phyloP scores from a whole-genome alignment of 2,113 vertebrate species.

The Cettia cetti region DNA sequence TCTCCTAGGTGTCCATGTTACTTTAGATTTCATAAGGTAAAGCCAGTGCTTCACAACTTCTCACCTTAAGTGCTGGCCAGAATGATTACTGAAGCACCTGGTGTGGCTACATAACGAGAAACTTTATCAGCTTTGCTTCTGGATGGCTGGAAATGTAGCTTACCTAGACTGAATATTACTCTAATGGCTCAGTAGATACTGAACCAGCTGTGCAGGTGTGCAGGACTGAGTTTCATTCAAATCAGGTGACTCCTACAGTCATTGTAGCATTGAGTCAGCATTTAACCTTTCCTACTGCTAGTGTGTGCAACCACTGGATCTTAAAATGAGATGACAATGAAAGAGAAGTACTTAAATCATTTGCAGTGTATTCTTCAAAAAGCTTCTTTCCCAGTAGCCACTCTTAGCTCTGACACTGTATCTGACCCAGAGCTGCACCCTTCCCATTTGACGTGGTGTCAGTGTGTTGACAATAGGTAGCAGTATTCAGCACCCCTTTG shows the following conservation, averaged over 20 bases:
- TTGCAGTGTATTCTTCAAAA: background rate
- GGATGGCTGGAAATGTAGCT: background rate
- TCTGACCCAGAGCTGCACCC: background rate
- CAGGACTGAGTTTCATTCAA: background rate
- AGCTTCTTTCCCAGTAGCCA: background rate
- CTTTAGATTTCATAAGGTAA: background rate
- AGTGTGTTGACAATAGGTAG: background rate
- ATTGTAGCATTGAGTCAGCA: background rate
- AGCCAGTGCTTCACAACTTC: background rate
- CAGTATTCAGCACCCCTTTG: background rate
- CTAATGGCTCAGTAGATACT: background rate
- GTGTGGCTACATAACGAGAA: fast-evolving
- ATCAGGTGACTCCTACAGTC: background rate
- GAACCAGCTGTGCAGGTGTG: background rate
- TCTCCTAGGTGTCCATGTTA: too few relatives aligned
- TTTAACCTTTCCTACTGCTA: background rate
- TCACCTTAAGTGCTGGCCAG: background rate
- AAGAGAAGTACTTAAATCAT: background rate
- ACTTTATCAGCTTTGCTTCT: background rate
- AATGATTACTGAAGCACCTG: background rate
- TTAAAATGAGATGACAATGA: background rate
- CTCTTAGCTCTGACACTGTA: background rate
- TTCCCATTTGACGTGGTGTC: background rate
- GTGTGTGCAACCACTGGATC: background rate
- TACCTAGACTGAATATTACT: background rate